Evolutionary conservation across 1,140 invertebrate species (phyloP), one percentile per base, ranked within the genome.

Genomic region (Atta colombica): DNA sequence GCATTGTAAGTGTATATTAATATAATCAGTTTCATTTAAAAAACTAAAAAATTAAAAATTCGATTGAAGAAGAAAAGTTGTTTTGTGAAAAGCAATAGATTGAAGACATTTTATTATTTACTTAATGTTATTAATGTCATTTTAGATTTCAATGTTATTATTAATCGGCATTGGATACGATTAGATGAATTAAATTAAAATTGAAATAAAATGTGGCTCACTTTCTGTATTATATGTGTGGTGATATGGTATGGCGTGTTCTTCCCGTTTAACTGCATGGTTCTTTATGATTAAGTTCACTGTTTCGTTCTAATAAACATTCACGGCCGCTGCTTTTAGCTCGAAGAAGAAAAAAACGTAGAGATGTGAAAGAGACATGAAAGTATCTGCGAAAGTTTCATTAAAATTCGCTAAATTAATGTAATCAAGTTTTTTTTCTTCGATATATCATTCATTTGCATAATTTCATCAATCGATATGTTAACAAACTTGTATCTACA

Each of bases 231-330:
- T 84, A 61, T 84, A 74, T 12, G 28, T 53, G 80, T 75, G 80
- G 80, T 84, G 69, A 84, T 75, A 31, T 18, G 55, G n/a, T 45
- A 84, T 84, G 80, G 55, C 53, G 39, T 75, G 45, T n/a, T 84
- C 80, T 74, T 84, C 39, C 68, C 55, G 4, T 74, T 72, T 74
- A 31, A 60, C n/a, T 35, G 69, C 80, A 84, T 75, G 80, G 39
- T 84, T 84, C 80, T 58, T 84, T 84, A 35, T 53, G 45, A 75
- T 75, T 75, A 63, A 84, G 69, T 84, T 84, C 53, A 75, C n/a
- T 74, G 80, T 84, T 74, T 84, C 80, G 69, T 84, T 84, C 80
- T 84, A 28, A 84, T 84, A 84, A 84, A 84, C 55, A 84, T 84
- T 84, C 69, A 75, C 58, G 80, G 80, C 55, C 60, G 25, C 60